Percentiles rank a stretch among this genome's conserved stretches.
Conservation (phyloP, 2,888 invertebrate species). For the Yponomeuta evonymella region DNA sequence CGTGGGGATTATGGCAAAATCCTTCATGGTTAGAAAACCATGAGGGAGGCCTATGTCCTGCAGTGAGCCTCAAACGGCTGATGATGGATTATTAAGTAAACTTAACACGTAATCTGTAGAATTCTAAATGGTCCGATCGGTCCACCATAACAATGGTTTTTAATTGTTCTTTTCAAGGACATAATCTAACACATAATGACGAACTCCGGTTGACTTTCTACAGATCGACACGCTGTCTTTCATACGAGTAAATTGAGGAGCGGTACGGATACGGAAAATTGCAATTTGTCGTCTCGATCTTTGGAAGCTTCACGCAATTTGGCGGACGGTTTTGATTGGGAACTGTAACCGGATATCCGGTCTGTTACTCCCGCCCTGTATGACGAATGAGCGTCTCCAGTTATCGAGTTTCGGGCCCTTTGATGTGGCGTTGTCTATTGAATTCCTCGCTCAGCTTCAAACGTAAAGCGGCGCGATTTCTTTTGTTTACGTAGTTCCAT, state of each 20-base stretch:
- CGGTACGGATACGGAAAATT: slow-evolving; percentile 50
- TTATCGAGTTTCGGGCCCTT: slow-evolving; percentile 46
- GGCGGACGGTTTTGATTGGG: slow-evolving; percentile 60
- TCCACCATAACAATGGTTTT: no score
- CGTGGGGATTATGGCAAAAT: no score
- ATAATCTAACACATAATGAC: no score
- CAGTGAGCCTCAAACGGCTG: no score
- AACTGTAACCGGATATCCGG: slow-evolving; percentile 57
- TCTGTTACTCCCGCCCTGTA: slow-evolving; percentile 44
- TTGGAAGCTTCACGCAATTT: slow-evolving; percentile 55
- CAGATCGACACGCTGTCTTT: neutral
- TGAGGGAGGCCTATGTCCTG: no score
- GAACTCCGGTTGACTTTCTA: no score
- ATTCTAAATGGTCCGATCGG: no score
- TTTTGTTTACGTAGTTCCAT: neutral
- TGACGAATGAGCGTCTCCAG: slow-evolving; percentile 43
- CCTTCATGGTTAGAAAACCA: no score
- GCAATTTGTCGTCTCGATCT: slow-evolving; percentile 66
- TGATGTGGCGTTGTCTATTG: slow-evolving; percentile 41
- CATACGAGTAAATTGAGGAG: neutral
- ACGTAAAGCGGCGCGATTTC: neutral
- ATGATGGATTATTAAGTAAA: no score
- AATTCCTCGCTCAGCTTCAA: slow-evolving; percentile 18
- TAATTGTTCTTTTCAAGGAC: no score
- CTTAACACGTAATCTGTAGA: no score